Conservation (phyloP, 2,888 invertebrate species). For the Camptogramma bilineatum region DNA sequence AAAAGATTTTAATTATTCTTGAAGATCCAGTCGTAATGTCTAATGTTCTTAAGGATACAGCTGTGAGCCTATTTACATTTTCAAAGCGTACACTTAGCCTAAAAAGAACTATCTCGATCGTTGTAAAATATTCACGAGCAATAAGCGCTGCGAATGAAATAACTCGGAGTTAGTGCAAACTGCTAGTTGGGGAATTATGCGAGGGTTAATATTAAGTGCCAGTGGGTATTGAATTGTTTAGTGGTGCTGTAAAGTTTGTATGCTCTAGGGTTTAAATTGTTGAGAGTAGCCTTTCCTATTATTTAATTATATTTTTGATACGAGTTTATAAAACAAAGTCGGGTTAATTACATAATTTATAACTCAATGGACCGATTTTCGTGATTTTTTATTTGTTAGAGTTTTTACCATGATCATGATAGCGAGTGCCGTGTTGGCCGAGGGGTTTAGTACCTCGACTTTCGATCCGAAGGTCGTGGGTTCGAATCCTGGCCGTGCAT, state of each 20-base stretch:
- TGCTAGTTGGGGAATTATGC: conserved; percentile 20
- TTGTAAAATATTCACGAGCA: conserved; percentile 36
- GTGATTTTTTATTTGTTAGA: too few relatives aligned
- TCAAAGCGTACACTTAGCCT: conserved; percentile 18
- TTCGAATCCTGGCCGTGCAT: too few relatives aligned
- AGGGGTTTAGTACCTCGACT: too few relatives aligned
- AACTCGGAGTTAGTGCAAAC: conserved; percentile 25
- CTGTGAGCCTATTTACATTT: background rate
- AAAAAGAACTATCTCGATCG: conserved; percentile 26
- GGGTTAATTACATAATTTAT: too few relatives aligned
- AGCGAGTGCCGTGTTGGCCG: too few relatives aligned
- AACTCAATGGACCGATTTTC: too few relatives aligned
- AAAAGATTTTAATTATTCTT: too few relatives aligned
- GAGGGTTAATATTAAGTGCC: conserved; percentile 20
- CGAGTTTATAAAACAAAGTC: too few relatives aligned
- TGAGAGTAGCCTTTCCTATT: background rate
- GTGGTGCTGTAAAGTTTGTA: background rate
- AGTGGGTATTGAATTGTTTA: conserved; percentile 27
- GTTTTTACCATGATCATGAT: too few relatives aligned
- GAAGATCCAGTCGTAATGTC: too few relatives aligned
- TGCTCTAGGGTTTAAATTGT: background rate
- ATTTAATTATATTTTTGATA: background rate
- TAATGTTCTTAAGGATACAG: too few relatives aligned
- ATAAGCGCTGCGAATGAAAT: conserved; percentile 36
- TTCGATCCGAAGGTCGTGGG: too few relatives aligned